Percentiles rank a stretch among this genome's conserved stretches.
Evolutionary conservation across 2,797 vertebrate genomes (phyloP).

Genomic region (Cyclopterus lumpus): DNA sequence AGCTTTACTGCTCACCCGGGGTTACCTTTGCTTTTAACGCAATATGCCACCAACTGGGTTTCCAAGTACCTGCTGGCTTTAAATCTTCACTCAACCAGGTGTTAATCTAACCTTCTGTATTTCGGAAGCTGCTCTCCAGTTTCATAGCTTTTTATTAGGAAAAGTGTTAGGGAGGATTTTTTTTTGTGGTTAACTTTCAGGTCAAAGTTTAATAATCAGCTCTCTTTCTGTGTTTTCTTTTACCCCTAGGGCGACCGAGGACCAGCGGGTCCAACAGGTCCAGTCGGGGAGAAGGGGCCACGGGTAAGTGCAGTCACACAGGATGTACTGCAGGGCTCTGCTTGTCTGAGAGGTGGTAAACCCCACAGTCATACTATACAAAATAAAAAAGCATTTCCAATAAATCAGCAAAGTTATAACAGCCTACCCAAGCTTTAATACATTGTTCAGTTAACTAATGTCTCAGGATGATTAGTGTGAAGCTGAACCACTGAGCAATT

Average conservation of each 20-base stretch:
- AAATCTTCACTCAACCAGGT: constrained; percentile 44
- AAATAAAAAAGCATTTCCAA: constrained; percentile 7
- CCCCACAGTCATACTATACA: background rate
- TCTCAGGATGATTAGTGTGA: constrained; percentile 32
- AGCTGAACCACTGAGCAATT: constrained; percentile 21
- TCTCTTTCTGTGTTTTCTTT: constrained; percentile 23
- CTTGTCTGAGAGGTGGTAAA: constrained; percentile 14
- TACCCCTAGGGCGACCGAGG: constrained; percentile 92
- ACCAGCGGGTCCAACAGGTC: constrained; percentile 90
- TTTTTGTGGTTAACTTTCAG: constrained; percentile 29
- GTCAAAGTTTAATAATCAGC: constrained; percentile 51
- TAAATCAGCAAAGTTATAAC: background rate
- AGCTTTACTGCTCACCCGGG: constrained; percentile 31
- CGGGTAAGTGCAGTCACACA: constrained; percentile 82
- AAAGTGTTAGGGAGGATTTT: background rate
- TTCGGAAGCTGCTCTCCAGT: constrained; percentile 50
- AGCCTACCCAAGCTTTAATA: background rate
- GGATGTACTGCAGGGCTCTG: constrained; percentile 14
- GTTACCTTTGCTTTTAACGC: constrained; percentile 46
- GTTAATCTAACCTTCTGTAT: constrained; percentile 34
- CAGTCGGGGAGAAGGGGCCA: constrained; percentile 90
- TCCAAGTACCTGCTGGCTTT: constrained; percentile 33
- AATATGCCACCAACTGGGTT: constrained; percentile 39
- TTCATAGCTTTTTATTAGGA: constrained; percentile 51
- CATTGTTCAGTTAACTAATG: constrained; percentile 35